Evolutionary conservation across 2,888 invertebrate genomes (phyloP).

Genomic region (Ophioninae sp.): DNA sequence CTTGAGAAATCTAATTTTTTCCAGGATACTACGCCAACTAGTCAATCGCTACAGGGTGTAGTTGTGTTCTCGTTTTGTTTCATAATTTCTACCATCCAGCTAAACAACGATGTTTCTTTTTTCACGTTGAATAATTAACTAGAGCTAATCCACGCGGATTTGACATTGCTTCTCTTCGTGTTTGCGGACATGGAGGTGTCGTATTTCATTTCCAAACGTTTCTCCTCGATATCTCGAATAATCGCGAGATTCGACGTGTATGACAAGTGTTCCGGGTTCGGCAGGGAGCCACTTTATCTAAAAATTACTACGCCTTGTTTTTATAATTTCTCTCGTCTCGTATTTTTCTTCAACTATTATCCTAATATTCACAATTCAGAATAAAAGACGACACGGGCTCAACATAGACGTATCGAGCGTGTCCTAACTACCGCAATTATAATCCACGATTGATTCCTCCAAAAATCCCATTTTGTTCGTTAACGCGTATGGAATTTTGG

Average conservation of each 20-base stretch:
- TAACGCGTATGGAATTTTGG: conserved; percentile 8
- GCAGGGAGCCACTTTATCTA: conserved; percentile 7
- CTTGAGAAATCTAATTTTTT: conserved; percentile 57
- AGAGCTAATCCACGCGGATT: not conserved
- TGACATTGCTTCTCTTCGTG: conserved; percentile 12
- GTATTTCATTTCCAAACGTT: conserved; percentile 2
- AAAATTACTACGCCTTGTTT: conserved; percentile 33
- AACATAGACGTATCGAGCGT: conserved; percentile 37
- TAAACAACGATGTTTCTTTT: conserved; percentile 38
- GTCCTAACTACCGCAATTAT: not conserved
- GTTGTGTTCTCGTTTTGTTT: not conserved
- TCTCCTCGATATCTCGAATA: conserved; percentile 12
- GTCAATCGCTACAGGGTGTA: conserved; percentile 40
- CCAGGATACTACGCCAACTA: conserved; percentile 56
- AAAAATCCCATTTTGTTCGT: conserved; percentile 1
- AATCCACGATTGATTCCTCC: conserved; percentile 3
- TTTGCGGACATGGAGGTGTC: not conserved
- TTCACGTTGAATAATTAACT: conserved; percentile 2
- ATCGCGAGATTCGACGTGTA: conserved; percentile 15
- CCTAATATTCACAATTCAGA: conserved; percentile 67
- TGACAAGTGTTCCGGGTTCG: conserved; percentile 27
- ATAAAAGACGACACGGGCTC: conserved; percentile 49
- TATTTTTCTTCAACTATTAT: conserved; percentile 60
- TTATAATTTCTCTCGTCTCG: conserved; percentile 18
- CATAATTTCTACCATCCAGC: conserved; percentile 38